Conservation (phyloP, 2,113 vertebrate species). For the Cochlearius cochlearius region DNA sequence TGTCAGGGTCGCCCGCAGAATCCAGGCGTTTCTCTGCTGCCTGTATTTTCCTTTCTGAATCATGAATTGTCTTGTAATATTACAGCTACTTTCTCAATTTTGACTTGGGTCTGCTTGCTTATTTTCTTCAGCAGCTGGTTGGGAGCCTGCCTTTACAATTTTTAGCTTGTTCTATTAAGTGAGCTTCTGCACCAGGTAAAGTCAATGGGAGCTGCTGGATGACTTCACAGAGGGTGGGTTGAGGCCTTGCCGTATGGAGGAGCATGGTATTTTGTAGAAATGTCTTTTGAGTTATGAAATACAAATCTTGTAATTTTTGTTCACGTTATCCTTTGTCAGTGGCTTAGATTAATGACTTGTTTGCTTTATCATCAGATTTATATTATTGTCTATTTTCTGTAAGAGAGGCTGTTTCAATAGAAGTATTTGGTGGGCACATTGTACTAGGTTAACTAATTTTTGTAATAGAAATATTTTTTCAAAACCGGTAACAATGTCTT, state of each 20-base stretch:
- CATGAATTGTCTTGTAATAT: background rate
- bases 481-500: background rate
- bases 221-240: background rate
- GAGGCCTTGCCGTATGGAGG: fast-evolving
- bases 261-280: background rate
- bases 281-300: background rate
- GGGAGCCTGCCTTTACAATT: background rate
- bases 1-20: background rate
- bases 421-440: background rate
- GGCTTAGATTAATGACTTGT: background rate
- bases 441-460: background rate
- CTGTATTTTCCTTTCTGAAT: background rate
- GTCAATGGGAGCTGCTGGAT: background rate
- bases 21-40: background rate
- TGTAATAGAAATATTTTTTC: background rate
- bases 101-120: background rate
- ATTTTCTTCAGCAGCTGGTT: background rate
- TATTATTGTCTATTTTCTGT: background rate
- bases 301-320: background rate
- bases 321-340: background rate
- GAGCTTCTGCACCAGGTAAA: background rate
- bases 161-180: background rate
- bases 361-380: background rate
- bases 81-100: background rate
- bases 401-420: background rate